Base-by-base conservation (phyloP, 2,888 invertebrate species). In the Aleiodes testaceus region DNA sequence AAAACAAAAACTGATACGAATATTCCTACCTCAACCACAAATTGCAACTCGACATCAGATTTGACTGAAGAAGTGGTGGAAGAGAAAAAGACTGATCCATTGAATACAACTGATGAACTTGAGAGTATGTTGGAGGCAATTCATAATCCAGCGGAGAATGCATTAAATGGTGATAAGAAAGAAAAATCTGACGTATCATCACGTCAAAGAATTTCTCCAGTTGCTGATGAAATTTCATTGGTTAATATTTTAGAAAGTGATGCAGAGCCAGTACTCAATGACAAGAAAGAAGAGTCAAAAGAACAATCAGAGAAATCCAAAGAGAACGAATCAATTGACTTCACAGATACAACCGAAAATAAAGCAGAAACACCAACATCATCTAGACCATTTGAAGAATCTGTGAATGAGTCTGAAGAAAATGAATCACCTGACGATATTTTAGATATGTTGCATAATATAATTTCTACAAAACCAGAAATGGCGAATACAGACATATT, bases 371-470 rank as follows among this genome's bases (percentile, higher is more conserved):
- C 71, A 20, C 67, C 76, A 5, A 81, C 45, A 26, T 20, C 68
- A 61, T 47, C 30, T 4, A 59, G 45, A 30, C 30, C 12, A 11
- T 36, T 30, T n/a, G 30, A 30, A 2, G 49, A 61, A 22, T 52
- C 42, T 11, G 22, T 42, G 18, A 20, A 77, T 68, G 12, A 72
- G 66, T 2, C 52, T 4, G 77, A 76, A 11, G 59, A 47, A 12
- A 16, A 14, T 12, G 92, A 93, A 79, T 90, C 91, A 0, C 91
- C 92, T 63, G 92, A 93, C 79, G 93, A 93, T 79, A 92, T 93
- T 87, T 85, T 93, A 12, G 92, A 92, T 81, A 92, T 93, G 89
- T 88, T 93, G 52, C 92, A 93, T 78, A 92, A 92, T 75, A 92
- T 92, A 55, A 88, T 89, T 72, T 85, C 85, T 0, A 82, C 86